Evolutionary conservation across 2,797 vertebrate genomes (phyloP).

Genomic region (Ciconia nigra): DNA sequence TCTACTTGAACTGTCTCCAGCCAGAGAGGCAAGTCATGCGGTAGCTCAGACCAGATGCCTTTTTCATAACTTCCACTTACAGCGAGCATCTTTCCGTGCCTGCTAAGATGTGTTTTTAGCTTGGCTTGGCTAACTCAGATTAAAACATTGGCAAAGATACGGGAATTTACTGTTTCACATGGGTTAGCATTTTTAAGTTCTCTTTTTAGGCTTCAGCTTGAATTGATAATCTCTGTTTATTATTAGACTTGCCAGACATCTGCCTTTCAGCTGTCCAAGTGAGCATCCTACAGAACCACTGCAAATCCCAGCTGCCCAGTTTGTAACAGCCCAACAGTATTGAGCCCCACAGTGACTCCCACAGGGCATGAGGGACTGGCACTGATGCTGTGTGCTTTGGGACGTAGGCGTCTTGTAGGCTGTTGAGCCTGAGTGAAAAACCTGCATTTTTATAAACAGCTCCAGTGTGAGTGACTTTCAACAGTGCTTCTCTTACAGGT

Average conservation of each 20-base stretch:
- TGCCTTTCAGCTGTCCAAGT: background rate
- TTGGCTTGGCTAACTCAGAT: background rate
- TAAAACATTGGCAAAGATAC: background rate
- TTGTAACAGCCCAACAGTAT: background rate
- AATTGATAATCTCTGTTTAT: slow-evolving; percentile 5
- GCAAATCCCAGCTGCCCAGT: background rate
- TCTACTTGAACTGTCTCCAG: background rate
- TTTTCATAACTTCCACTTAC: background rate
- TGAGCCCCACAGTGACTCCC: background rate
- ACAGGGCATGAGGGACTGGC: accelerated
- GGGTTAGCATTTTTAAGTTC: background rate
- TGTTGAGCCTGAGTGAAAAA: background rate
- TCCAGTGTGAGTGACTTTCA: background rate
- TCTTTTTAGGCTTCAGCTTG: slow-evolving; percentile 1
- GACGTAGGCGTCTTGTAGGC: background rate
- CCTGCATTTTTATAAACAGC: background rate
- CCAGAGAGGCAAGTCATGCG: background rate
- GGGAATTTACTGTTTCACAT: background rate
- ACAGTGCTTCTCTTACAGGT: background rate
- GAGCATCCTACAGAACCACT: background rate
- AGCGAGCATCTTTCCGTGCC: background rate
- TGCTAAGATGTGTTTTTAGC: background rate
- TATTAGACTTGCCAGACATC: background rate
- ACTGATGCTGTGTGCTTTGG: background rate
- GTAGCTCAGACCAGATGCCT: background rate